A percentile compares a stretch with the other conserved stretches of the same genome.
phyloP scores from a whole-genome alignment of 2,797 vertebrate genomes.

The Pseudotriccus pelzelni region DNA sequence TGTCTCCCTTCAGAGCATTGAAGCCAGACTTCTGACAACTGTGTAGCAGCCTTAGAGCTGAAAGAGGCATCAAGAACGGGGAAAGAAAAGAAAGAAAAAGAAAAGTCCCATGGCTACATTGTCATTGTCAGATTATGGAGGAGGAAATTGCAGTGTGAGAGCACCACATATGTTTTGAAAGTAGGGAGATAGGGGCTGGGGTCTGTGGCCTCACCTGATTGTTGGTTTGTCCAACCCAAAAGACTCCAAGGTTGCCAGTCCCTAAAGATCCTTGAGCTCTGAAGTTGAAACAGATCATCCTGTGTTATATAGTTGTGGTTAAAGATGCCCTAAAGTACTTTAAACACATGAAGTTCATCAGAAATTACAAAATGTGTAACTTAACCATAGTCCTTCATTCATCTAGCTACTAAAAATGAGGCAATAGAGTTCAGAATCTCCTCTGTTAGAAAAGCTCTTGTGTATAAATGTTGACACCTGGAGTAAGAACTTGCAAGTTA shows the following conservation, averaged over 20 bases:
- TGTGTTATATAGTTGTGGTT: slow-evolving; percentile 68
- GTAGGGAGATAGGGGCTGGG: background rate
- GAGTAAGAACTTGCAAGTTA: background rate
- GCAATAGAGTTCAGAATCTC: background rate
- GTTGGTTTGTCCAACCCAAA: background rate
- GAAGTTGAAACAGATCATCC: slow-evolving; percentile 73
- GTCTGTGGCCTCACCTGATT: background rate
- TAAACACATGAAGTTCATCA: background rate
- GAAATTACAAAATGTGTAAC: background rate
- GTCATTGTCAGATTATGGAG: slow-evolving; percentile 39
- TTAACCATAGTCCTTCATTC: background rate
- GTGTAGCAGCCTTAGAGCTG: slow-evolving; percentile 51
- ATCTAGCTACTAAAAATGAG: background rate
- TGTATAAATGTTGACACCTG: background rate
- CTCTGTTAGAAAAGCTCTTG: background rate
- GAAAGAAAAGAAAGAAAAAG: background rate
- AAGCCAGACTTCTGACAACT: slow-evolving; percentile 75
- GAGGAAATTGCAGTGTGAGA: slow-evolving; percentile 42
- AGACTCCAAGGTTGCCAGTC: slow-evolving; percentile 12
- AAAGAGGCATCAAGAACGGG: slow-evolving; percentile 36
- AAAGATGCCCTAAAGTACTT: slow-evolving; percentile 55
- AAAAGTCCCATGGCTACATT: background rate
- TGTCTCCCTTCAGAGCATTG: slow-evolving; percentile 73
- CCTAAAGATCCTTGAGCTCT: slow-evolving; percentile 66
- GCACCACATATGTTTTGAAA: slow-evolving; percentile 37